phyloP scores from a whole-genome alignment of 2,113 vertebrate genomes.

The Mormyrus lacerda region DNA sequence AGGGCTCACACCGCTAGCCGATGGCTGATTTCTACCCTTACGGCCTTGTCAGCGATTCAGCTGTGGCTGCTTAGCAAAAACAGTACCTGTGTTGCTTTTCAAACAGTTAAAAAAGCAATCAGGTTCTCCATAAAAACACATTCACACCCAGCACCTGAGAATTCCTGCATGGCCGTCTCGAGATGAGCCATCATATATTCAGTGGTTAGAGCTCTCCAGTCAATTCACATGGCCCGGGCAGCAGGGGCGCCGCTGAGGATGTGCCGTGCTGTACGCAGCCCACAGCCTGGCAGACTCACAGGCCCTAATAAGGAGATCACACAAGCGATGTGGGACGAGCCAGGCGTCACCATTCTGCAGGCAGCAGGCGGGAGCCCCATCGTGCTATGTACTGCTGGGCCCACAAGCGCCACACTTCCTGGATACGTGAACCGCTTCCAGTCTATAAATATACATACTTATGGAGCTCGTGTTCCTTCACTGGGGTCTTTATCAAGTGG shows the following conservation, averaged over 20 bases:
- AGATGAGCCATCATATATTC: neutral
- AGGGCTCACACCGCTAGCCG: neutral
- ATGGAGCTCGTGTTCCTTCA: neutral
- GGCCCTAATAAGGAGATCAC: constrained; percentile 21
- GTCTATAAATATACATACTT: neutral
- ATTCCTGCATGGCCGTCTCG: neutral
- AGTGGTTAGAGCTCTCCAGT: neutral
- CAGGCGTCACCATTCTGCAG: neutral
- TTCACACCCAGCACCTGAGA: neutral
- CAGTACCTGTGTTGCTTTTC: neutral
- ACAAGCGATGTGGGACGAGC: neutral
- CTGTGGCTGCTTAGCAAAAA: neutral
- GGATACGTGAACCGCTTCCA: neutral
- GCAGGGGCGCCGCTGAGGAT: neutral
- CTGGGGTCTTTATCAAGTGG: neutral
- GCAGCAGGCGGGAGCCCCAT: no score
- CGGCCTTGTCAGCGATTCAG: neutral
- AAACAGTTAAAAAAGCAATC: neutral
- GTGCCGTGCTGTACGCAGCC: neutral
- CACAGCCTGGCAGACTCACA: neutral
- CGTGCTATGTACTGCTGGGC: neutral
- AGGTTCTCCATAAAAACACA: neutral
- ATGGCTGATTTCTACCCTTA: neutral
- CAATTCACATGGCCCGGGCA: neutral
- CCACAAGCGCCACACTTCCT: neutral